Evolutionary conservation across 1,140 invertebrate genomes (phyloP), one percentile per base, ranked within the genome.

Genomic region (Stegodyphus dumicola): DNA sequence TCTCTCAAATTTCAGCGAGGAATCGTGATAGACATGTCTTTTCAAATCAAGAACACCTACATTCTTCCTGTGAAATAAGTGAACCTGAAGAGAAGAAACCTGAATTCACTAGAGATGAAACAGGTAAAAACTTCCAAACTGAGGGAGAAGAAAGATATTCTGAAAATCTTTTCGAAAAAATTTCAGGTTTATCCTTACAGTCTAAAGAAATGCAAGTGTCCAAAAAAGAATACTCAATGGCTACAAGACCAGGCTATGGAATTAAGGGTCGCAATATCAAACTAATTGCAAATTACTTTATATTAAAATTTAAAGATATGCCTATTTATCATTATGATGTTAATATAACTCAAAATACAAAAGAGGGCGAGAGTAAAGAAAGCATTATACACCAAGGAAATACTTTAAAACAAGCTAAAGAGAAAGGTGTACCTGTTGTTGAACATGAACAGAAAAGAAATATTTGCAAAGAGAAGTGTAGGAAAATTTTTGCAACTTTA

Each of bases 291-390:
- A 85, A 85, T 18, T 77, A 85, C 60, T 85, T 77, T 52, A 48
- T 13, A 7, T 7, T 85, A 5, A 60, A 67, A 3, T 77, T 54
- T 54, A 70, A 64, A 9, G 6, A 52, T 11, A 54, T 33, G 48
- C 13, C 7, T 52, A 52, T 85, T 56, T 85, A 85, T 64, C 83
- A 85, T 51, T 85, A 85, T 52, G 74, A 85, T 52, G 51, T 85
- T 54, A 74, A 85, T 17, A 85, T 85, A 9, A 11, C 15, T 11
- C 64, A 10, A n/a, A 69, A 56, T 60, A 6, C 69, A 49, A 56
- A 52, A 10, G 56, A 85, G 6, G 10, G 51, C 5, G 56, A 64
- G 60, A 77, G 60, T 13, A 56, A 75, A 49, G 83, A 74, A 64
- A 15, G 15, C 6, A 18, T 69, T 5, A 48, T 52, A 18, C 33